Evolutionary conservation across 2,888 invertebrate species (phyloP).

Genomic region (Pollenia griseotomentosa): DNA sequence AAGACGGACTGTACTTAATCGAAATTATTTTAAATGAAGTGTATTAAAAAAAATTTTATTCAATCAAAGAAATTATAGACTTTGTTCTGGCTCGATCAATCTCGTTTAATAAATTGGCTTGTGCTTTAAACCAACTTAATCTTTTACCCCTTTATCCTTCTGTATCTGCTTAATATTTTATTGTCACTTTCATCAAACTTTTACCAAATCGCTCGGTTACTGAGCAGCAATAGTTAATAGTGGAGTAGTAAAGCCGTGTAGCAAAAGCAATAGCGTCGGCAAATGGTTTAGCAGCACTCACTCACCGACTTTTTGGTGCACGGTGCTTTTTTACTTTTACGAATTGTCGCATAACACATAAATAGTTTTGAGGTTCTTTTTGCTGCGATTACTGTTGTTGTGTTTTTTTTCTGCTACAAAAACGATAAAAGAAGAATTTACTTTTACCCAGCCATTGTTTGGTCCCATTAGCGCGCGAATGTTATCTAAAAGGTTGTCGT

Average conservation of each 20-base stretch:
- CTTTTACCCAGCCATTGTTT: conserved; percentile 80
- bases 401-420: conserved; percentile 33
- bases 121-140: neutral
- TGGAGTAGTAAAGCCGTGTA: neutral
- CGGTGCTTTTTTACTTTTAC: conserved; percentile 25
- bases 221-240: neutral
- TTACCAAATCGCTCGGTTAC: conserved; percentile 27
- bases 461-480: conserved; percentile 83
- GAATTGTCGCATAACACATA: conserved; percentile 54
- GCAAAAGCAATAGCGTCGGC: neutral
- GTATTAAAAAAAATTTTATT: no score
- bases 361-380: conserved; percentile 7
- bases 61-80: no score
- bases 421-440: conserved; percentile 47
- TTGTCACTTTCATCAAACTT: conserved; percentile 30
- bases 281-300: neutral
- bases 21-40: no score
- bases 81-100: no score
- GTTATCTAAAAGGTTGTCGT: conserved; percentile 80
- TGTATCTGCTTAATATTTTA: conserved; percentile 45
- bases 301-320: neutral
- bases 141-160: conserved; percentile 7
- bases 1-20: no score
- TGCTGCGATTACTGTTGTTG: conserved; percentile 45
- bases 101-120: no score